A percentile compares a stretch with the other conserved stretches of the same genome.
Conservation (phyloP, 2,113 vertebrate species). For the Periophthalmus modestus region DNA sequence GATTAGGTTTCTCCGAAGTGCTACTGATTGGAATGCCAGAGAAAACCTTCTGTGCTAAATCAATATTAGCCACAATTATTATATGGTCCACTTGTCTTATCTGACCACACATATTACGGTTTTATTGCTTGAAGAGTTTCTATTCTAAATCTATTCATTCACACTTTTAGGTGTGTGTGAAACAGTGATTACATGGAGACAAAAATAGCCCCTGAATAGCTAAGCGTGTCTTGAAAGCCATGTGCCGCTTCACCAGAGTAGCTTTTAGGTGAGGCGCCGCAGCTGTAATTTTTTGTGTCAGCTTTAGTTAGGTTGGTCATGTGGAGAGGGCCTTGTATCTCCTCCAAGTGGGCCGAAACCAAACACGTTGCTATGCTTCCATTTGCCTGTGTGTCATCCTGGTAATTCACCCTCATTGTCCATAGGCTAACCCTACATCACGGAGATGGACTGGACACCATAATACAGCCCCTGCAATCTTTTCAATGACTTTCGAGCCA, state of each 20-base stretch:
- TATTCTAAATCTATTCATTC: conserved; percentile 19
- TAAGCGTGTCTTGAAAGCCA: neutral
- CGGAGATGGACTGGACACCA: neutral
- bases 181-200: conserved; percentile 13
- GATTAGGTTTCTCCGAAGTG: too few species aligned
- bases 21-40: neutral
- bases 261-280: conserved; percentile 15
- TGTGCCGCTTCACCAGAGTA: conserved; percentile 5
- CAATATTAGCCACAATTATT: neutral
- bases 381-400: conserved; percentile 21
- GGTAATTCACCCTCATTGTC: conserved; percentile 18
- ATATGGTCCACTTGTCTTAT: neutral
- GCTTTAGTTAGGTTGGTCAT: conserved; percentile 30
- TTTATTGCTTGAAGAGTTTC: neutral
- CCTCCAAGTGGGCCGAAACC: conserved; percentile 20
- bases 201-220: conserved; percentile 1
- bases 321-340: conserved; percentile 16
- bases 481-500: neutral
- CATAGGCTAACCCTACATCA: conserved; percentile 21
- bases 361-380: conserved; percentile 20
- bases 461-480: neutral
- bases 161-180: conserved; percentile 22
- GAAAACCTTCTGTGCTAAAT: neutral
- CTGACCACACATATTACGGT: neutral
- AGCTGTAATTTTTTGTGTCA: conserved; percentile 20